Percentiles rank a stretch among this genome's conserved stretches.
Conservation (phyloP, 2,888 invertebrate genomes). For the Cosmia pyralina region DNA sequence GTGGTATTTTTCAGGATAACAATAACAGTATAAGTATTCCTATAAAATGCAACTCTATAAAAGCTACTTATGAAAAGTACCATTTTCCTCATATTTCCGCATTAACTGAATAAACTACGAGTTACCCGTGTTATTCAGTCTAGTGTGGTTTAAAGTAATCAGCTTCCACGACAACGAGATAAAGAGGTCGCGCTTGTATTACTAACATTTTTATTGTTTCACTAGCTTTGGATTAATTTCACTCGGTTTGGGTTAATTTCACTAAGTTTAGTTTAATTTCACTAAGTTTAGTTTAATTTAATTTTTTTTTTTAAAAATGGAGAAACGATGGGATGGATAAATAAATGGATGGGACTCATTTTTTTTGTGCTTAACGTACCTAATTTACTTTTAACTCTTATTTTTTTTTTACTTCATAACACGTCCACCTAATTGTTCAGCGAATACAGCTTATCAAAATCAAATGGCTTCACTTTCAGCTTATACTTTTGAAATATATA, state of each 20-base stretch:
- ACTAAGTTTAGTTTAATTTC: not conserved
- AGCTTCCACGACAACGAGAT: constrained; percentile 36
- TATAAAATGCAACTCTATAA: not conserved
- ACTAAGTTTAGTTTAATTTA: no score
- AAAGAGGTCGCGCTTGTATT: constrained; percentile 36
- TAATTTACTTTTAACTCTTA: no score
- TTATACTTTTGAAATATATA: no score
- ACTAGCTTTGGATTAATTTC: not conserved
- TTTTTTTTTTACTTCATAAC: no score
- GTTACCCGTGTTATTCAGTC: constrained; percentile 34
- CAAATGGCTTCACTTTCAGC: no score
- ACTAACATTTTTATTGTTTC: constrained; percentile 1
- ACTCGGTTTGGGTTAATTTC: not conserved
- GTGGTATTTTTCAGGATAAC: not conserved
- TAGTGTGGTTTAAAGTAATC: constrained; percentile 51
- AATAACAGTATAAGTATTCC: no score
- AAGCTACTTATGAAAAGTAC: constrained; percentile 26
- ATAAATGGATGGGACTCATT: not conserved
- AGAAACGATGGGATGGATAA: not conserved
- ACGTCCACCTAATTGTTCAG: not conserved
- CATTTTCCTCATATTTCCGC: constrained; percentile 34
- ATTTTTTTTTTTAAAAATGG: no score
- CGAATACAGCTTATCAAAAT: no score
- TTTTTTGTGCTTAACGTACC: not conserved
- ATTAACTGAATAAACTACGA: constrained; percentile 45